Conservation (phyloP, 2,888 invertebrate genomes). For the Hydrotaea diabolus region DNA sequence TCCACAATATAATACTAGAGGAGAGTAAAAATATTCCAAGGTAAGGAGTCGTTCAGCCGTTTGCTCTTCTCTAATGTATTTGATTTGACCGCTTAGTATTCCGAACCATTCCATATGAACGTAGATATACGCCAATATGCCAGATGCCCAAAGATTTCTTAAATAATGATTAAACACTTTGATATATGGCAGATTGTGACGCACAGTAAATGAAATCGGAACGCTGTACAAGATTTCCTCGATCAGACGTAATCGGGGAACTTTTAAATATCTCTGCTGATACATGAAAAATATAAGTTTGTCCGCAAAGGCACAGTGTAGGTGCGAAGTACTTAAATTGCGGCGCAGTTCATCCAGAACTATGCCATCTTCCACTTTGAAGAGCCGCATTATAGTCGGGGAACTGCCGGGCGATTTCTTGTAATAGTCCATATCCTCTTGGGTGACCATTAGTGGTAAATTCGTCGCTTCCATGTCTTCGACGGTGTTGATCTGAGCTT, state of each 20-base stretch:
- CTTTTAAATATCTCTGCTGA: constrained; percentile 44
- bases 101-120: constrained; percentile 16
- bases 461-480: constrained; percentile 12
- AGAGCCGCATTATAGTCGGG: background rate
- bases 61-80: constrained; percentile 7
- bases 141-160: constrained; percentile 10
- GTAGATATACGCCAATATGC: constrained; percentile 21
- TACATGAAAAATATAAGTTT: constrained; percentile 22
- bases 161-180: constrained; percentile 54
- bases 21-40: constrained; percentile 58
- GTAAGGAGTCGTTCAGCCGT: constrained; percentile 37
- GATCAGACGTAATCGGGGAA: constrained; percentile 19
- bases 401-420: background rate
- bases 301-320: constrained; percentile 4
- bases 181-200: constrained; percentile 48
- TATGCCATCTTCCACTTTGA: background rate
- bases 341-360: constrained; percentile 34
- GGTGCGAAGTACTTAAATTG: background rate
- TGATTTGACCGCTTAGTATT: constrained; percentile 31
- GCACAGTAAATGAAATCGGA: constrained; percentile 41
- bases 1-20: constrained; percentile 45
- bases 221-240: background rate
- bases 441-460: background rate
- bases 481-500: constrained; percentile 25
- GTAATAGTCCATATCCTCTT: background rate